Evolutionary conservation across 2,797 vertebrate species (phyloP), one percentile per base, ranked within the genome.

Genomic region (Helicolenus hilgendorfi): DNA sequence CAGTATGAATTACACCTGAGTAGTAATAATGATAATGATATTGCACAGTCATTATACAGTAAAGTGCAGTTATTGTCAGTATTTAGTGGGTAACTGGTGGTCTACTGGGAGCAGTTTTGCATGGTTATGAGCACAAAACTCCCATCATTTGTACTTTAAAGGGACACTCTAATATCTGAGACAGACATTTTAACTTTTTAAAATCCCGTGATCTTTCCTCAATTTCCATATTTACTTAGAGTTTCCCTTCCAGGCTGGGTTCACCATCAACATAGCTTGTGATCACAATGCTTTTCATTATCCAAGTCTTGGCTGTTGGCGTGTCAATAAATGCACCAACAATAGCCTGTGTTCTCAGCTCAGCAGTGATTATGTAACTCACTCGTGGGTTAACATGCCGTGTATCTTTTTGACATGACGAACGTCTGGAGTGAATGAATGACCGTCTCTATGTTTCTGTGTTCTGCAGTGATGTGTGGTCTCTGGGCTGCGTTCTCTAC

Each of bases 401-500:
- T 38, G 59, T 56, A 3, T 76, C 22, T 65, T 22, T 64, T 9
- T 2, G 55, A 41, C 22, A 81, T 89, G 86, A 94, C 56, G 20
- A 81, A 55, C 24, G 85, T 91, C 89, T 91, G 81, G 15, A 45
- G 78, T 67, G 83, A 72, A 75, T 91, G 84, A 94, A 86, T 82
- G 69, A 88, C 38, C 67, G 1, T 11, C 22, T 87, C 60, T 89
- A 0, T 91, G 56, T 87, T 58, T 89, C 0, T 96, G 58, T 94
- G 64, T 88, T 80, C 95, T 97, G 20, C 95, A 99, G 98, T 95
- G 98, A 99, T 84, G 98, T 99, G 86, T 99, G 99, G 98, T 99
- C 99, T 90, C 96, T 99, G 76, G 98, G 99, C 60, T 99, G 99
- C 84, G 97, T 99, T 79, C 96, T 99, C 0, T 99, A 99, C 76